These are phyloP conservation scores for Ectemnius continuus DNA, from an alignment of 2,888 invertebrate genomes.

Conservation along the genomic window DNA sequence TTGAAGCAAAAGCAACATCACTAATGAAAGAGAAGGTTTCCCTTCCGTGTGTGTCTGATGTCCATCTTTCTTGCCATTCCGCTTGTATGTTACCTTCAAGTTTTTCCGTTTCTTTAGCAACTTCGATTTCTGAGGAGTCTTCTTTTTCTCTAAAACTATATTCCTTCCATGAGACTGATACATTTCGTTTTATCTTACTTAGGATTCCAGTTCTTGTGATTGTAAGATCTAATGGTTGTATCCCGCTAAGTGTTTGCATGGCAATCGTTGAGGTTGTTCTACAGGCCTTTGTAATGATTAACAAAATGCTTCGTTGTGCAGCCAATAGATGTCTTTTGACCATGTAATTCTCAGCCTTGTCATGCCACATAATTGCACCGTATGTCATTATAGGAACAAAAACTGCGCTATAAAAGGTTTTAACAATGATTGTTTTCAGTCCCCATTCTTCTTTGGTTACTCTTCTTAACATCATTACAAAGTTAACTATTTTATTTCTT, in stretches of 20 bases:
- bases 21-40: constrained; percentile 9
- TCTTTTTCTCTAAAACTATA: not conserved
- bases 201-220: constrained; percentile 7
- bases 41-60: not conserved
- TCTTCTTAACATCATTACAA: constrained; percentile 11
- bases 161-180: not conserved
- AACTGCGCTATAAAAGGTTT: constrained; percentile 12
- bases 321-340: not conserved
- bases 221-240: too few species aligned
- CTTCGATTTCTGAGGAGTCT: too few species aligned
- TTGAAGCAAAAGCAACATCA: constrained; percentile 7
- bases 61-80: constrained; percentile 15
- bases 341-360: not conserved
- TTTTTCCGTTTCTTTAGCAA: not conserved
- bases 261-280: constrained; percentile 16
- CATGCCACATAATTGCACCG: constrained; percentile 12
- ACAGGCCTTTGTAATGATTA: constrained; percentile 1
- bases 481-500: constrained; percentile 1
- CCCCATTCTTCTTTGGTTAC: constrained; percentile 24
- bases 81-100: not conserved
- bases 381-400: constrained; percentile 21
- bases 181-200: not conserved
- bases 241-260: constrained; percentile 10
- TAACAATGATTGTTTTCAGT: not conserved
- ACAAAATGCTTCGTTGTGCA: constrained; percentile 9